A percentile compares a stretch with the other conserved stretches of the same genome.
Conservation (phyloP, 2,797 vertebrate genomes). For the Cryptoblepharus egeriae region DNA sequence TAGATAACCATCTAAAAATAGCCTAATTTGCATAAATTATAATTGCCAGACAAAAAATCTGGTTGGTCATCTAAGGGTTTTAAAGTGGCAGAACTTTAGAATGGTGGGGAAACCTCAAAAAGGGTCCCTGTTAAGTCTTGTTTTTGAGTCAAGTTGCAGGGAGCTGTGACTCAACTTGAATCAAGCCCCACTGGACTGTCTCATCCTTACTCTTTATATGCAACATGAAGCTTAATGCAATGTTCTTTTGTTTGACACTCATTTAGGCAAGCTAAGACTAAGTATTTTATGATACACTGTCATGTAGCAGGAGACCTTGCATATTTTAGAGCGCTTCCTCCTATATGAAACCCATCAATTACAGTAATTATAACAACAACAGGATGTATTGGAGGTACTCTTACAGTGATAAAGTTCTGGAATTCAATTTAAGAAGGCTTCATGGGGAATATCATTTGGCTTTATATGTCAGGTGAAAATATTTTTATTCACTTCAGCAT, state of each 20-base stretch:
- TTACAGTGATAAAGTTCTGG: not conserved
- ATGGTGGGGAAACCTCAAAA: too few relatives aligned
- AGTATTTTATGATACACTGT: not conserved
- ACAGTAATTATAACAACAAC: too few relatives aligned
- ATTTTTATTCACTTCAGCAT: not conserved
- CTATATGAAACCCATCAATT: not conserved
- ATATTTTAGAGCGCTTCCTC: not conserved
- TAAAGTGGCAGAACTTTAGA: too few relatives aligned
- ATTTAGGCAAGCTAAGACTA: not conserved
- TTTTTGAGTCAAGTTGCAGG: too few relatives aligned
- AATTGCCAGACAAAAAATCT: too few relatives aligned
- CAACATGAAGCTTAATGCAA: not conserved
- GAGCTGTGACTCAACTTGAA: too few relatives aligned
- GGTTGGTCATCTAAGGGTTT: too few relatives aligned
- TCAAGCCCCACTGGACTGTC: too few relatives aligned
- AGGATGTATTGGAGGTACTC: not conserved
- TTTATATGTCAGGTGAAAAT: not conserved
- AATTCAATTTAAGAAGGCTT: not conserved
- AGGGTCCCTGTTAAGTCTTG: too few relatives aligned
- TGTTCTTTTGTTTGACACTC: not conserved
- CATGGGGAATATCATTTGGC: not conserved
- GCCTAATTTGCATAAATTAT: too few relatives aligned
- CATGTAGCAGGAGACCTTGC: not conserved
- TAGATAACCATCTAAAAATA: too few relatives aligned
- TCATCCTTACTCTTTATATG: too few relatives aligned